A percentile compares a stretch with the other conserved stretches of the same genome.
phyloP scores from a whole-genome alignment of 2,113 vertebrate species.

The Semnopithecus entellus region DNA sequence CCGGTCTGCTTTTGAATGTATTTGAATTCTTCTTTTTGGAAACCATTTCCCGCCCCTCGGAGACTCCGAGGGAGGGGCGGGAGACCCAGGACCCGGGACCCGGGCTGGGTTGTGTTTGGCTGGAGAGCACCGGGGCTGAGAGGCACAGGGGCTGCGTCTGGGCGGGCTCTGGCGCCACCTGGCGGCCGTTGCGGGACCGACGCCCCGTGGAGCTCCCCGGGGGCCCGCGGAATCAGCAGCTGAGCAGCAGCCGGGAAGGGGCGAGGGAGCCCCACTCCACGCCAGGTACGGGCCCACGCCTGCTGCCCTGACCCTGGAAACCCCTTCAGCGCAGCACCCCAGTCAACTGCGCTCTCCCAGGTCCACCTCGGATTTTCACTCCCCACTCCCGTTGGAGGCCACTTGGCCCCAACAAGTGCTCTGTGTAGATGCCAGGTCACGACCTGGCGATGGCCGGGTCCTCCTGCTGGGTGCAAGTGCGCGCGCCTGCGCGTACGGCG shows the following conservation, averaged over 20 bases:
- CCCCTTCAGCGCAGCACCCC: too few species aligned
- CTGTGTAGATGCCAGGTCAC: background rate
- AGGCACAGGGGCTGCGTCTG: background rate
- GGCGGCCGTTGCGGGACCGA: accelerated
- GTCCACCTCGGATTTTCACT: background rate
- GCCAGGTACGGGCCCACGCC: too few species aligned
- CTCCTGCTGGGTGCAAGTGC: background rate
- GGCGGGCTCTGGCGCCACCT: slow-evolving; percentile 62
- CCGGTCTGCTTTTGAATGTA: background rate
- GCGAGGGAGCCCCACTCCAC: accelerated
- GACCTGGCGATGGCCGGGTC: background rate
- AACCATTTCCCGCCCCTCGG: background rate
- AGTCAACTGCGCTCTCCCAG: background rate
- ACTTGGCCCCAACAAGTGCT: background rate
- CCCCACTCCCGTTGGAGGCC: background rate
- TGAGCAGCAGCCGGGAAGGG: accelerated
- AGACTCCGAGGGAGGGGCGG: background rate
- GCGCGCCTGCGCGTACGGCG: accelerated
- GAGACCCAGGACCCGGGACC: background rate
- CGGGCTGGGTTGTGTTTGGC: too few species aligned
- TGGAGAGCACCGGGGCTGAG: accelerated
- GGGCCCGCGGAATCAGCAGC: accelerated
- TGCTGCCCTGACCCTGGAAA: background rate
- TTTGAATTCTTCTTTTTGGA: background rate
- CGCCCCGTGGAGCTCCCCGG: accelerated